phyloP scores from a whole-genome alignment of 2,113 vertebrate species.

The Eulemur rufifrons region DNA sequence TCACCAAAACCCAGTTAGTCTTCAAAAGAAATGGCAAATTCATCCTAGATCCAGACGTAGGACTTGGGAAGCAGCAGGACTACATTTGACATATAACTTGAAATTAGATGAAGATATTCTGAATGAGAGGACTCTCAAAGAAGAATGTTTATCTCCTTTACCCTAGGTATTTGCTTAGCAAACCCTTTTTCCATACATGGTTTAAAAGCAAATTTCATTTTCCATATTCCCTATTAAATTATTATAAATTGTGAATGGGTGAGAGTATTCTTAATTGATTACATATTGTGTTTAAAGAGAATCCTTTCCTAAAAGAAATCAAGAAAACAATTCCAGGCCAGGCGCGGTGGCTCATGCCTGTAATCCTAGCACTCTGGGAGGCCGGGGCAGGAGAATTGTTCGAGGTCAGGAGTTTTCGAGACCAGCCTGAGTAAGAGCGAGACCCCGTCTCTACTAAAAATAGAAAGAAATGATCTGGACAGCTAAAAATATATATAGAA shows the following conservation, averaged over 20 bases:
- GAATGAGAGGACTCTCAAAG: neutral
- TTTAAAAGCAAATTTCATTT: conserved; percentile 43
- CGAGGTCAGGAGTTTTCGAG: too few species aligned
- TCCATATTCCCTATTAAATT: neutral
- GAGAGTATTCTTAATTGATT: neutral
- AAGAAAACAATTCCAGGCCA: neutral
- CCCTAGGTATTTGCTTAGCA: neutral
- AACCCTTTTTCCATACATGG: neutral
- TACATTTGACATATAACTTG: neutral
- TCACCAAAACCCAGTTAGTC: neutral
- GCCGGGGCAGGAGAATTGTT: too few species aligned
- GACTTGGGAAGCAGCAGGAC: neutral
- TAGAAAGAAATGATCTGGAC: too few species aligned
- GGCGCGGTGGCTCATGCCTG: too few species aligned
- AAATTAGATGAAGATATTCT: neutral
- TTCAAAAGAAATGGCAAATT: neutral
- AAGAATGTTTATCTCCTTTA: conserved; percentile 8
- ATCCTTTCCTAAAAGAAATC: neutral
- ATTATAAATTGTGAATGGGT: neutral
- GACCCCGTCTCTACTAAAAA: too few species aligned
- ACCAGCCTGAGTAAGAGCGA: too few species aligned
- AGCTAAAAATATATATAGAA: too few species aligned
- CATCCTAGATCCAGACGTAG: neutral
- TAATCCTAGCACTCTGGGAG: too few species aligned
- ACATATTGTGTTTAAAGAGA: conserved; percentile 12